phyloP scores from a whole-genome alignment of 2,888 invertebrate genomes.

The Drosophila antonietae region DNA sequence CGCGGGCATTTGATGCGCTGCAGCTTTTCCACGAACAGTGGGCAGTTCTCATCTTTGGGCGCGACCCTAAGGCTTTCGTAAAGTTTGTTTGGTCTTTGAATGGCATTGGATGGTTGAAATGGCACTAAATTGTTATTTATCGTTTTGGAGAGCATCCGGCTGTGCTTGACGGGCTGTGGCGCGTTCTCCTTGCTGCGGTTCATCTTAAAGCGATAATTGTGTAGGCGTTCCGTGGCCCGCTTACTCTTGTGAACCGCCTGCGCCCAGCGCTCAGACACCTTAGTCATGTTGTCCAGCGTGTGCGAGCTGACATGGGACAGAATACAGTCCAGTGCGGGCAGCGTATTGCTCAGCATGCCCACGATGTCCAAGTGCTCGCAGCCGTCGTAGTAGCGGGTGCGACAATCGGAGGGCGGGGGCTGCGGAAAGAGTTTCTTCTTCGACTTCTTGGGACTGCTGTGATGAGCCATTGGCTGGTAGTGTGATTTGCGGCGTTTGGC shows the following conservation, averaged over 20 bases:
- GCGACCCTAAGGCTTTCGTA: slow-evolving; percentile 16
- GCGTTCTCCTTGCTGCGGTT: slow-evolving; percentile 61
- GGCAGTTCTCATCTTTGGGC: slow-evolving; percentile 39
- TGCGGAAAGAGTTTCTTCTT: slow-evolving; percentile 64
- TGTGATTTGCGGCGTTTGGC: slow-evolving; percentile 57
- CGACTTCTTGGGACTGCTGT: slow-evolving; percentile 71
- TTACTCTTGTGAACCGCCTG: slow-evolving; percentile 47
- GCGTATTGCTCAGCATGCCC: slow-evolving; percentile 48
- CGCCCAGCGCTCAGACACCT: slow-evolving; percentile 58
- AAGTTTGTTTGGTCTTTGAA: slow-evolving; percentile 45
- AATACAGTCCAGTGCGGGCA: slow-evolving; percentile 64
- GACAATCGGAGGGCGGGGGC: slow-evolving; percentile 16
- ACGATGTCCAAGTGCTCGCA: slow-evolving; percentile 65
- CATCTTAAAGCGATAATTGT: slow-evolving; percentile 62
- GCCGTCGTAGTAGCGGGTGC: slow-evolving; percentile 62
- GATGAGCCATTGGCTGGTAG: slow-evolving; percentile 31
- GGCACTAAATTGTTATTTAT: slow-evolving; percentile 56
- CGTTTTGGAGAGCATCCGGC: slow-evolving; percentile 26
- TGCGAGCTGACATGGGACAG: slow-evolving; percentile 45
- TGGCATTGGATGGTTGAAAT: slow-evolving; percentile 69
- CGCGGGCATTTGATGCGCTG: slow-evolving; percentile 74
- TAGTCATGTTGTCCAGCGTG: slow-evolving; percentile 66
- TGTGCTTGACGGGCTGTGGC: slow-evolving; percentile 27
- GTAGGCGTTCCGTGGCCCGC: slow-evolving; percentile 51
- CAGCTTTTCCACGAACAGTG: slow-evolving; percentile 54